Evolutionary conservation across 2,797 vertebrate species (phyloP).

Genomic region (Streptopelia turtur): DNA sequence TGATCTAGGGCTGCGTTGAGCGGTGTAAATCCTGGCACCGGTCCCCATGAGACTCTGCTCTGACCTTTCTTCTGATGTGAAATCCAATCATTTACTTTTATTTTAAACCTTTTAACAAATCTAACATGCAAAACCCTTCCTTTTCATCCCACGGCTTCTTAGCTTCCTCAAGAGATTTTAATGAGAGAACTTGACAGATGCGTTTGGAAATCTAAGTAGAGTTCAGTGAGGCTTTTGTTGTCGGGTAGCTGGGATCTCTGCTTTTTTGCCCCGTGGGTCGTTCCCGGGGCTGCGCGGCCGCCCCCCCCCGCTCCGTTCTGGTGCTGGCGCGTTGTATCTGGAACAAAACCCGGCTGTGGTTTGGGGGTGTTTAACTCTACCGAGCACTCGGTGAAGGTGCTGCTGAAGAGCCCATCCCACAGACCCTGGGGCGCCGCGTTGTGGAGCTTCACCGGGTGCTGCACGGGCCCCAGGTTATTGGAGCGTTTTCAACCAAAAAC

Average conservation of each 20-base stretch:
- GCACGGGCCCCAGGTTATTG: not conserved
- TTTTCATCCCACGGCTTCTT: not conserved
- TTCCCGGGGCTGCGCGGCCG: not conserved
- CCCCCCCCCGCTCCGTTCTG: not conserved
- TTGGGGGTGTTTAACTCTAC: not conserved
- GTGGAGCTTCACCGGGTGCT: not conserved
- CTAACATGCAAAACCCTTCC: not conserved
- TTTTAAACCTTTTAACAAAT: not conserved
- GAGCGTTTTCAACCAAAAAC: not conserved
- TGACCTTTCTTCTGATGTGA: not conserved
- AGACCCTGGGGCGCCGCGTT: too few relatives aligned
- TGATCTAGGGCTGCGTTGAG: not conserved
- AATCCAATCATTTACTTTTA: not conserved
- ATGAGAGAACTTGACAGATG: not conserved
- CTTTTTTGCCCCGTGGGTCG: accelerated
- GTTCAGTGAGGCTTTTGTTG: not conserved
- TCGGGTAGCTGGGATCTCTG: not conserved
- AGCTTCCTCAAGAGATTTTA: not conserved
- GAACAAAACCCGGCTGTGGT: not conserved
- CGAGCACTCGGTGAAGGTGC: not conserved
- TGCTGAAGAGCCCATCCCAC: too few relatives aligned
- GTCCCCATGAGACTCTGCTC: not conserved
- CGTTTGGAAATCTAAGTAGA: not conserved
- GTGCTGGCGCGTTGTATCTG: not conserved
- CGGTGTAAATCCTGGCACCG: not conserved